These are phyloP conservation scores for Augiades crinisus DNA, from an alignment of 2,888 invertebrate species.

Conservation along the genomic window DNA sequence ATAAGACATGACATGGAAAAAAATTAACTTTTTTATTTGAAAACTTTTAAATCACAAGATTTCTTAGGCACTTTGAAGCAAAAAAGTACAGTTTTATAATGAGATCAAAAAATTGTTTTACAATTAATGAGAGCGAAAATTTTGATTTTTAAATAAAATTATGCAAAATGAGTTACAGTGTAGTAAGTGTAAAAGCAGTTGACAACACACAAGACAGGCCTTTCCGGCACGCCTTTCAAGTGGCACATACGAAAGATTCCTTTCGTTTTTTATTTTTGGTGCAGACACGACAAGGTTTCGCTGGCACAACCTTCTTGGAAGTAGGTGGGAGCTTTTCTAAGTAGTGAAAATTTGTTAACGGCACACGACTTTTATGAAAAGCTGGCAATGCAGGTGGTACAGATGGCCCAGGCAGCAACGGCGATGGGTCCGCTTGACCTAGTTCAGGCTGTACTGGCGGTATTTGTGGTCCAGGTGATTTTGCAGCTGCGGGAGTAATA, in stretches of 20 bases:
- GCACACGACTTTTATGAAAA: slow-evolving; percentile 13
- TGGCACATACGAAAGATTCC: too few relatives aligned
- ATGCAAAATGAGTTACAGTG: neutral
- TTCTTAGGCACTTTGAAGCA: neutral
- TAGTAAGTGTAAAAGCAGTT: slow-evolving; percentile 26
- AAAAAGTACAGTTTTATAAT: neutral
- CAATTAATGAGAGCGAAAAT: neutral
- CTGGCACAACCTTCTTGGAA: slow-evolving; percentile 23
- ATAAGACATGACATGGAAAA: slow-evolving; percentile 23
- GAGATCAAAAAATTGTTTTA: neutral
- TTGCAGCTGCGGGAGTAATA: slow-evolving; percentile 18
- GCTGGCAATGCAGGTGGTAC: slow-evolving; percentile 8
- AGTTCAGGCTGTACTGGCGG: slow-evolving; percentile 13
- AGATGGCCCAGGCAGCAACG: too few relatives aligned
- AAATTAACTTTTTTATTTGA: slow-evolving; percentile 6
- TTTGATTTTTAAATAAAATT: neutral
- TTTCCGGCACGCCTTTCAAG: slow-evolving; percentile 28
- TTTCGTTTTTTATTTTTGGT: slow-evolving; percentile 30
- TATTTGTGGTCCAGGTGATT: slow-evolving; percentile 15
- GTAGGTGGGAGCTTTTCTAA: slow-evolving; percentile 26
- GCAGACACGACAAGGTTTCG: slow-evolving; percentile 30
- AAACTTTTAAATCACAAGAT: neutral
- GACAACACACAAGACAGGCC: slow-evolving; percentile 25
- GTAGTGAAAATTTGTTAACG: slow-evolving; percentile 20
- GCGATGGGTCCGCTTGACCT: too few relatives aligned